A percentile compares a stretch with the other conserved stretches of the same genome.
phyloP scores from a whole-genome alignment of 2,888 invertebrate genomes.

The Proisotoma minuta region DNA sequence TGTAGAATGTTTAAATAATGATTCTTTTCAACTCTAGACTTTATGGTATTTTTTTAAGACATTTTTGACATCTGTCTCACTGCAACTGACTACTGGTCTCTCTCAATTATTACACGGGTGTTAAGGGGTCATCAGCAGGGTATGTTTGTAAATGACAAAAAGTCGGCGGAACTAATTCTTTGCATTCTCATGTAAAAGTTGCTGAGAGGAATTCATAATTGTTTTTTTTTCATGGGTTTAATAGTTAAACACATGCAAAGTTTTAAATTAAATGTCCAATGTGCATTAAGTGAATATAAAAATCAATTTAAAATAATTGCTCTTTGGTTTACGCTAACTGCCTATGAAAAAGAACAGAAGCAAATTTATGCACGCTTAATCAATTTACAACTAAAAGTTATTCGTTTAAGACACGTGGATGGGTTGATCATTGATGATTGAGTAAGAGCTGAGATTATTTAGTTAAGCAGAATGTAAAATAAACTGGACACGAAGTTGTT shows the following conservation, averaged over 20 bases:
- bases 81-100: constrained; percentile 4
- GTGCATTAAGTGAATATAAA: too few species aligned
- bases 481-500: constrained; percentile 31
- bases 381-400: constrained; percentile 37
- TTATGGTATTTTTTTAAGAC: too few species aligned
- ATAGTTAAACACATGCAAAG: not conserved
- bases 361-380: constrained; percentile 38
- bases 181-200: not conserved
- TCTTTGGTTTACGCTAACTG: too few species aligned
- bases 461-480: constrained; percentile 12
- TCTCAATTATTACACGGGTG: constrained; percentile 13
- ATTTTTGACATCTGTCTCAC: constrained; percentile 8
- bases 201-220: not conserved
- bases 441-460: constrained; percentile 17
- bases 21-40: too few species aligned
- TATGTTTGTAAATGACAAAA: constrained; percentile 9
- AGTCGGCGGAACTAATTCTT: constrained; percentile 11
- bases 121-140: constrained; percentile 13
- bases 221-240: not conserved
- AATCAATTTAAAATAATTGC: too few species aligned
- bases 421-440: constrained; percentile 23
- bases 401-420: constrained; percentile 38
- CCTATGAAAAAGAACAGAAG: constrained; percentile 34
- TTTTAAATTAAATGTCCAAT: too few species aligned
- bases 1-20: too few species aligned